Evolutionary conservation across 2,113 vertebrate genomes (phyloP).

Genomic region (Aleadryas rufinucha): DNA sequence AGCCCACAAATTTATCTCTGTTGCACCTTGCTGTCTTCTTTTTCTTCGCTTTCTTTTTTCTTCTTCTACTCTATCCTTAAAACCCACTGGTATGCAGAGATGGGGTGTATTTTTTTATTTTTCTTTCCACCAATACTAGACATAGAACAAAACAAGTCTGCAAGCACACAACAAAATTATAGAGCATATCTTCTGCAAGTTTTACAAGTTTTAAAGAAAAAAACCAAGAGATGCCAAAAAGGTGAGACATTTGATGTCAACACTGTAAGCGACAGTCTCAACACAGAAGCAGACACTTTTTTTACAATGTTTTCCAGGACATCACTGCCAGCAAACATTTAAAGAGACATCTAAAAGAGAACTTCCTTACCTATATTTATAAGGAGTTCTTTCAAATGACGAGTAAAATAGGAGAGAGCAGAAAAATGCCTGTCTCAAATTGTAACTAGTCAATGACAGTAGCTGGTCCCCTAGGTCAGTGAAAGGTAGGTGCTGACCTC

Average conservation of each 20-base stretch:
- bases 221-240: not conserved
- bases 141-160: not conserved
- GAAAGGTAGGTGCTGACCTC: not conserved
- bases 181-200: not conserved
- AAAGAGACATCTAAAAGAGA: not conserved
- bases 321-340: not conserved
- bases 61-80: not conserved
- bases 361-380: not conserved
- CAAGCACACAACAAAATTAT: not conserved
- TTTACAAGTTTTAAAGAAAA: not conserved
- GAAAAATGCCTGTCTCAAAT: not conserved
- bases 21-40: not conserved
- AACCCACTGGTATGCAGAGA: not conserved
- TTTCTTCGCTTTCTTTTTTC: accelerated
- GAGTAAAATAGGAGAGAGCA: not conserved
- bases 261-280: not conserved
- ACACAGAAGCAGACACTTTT: not conserved
- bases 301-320: not conserved
- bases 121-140: not conserved
- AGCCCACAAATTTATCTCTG: not conserved
- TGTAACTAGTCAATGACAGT: not conserved
- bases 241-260: not conserved
- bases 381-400: not conserved
- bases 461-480: not conserved
- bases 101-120: not conserved